Percentiles rank a stretch among this genome's conserved stretches.
Evolutionary conservation across 2,113 vertebrate genomes (phyloP).

Genomic region (Suricata suricatta): DNA sequence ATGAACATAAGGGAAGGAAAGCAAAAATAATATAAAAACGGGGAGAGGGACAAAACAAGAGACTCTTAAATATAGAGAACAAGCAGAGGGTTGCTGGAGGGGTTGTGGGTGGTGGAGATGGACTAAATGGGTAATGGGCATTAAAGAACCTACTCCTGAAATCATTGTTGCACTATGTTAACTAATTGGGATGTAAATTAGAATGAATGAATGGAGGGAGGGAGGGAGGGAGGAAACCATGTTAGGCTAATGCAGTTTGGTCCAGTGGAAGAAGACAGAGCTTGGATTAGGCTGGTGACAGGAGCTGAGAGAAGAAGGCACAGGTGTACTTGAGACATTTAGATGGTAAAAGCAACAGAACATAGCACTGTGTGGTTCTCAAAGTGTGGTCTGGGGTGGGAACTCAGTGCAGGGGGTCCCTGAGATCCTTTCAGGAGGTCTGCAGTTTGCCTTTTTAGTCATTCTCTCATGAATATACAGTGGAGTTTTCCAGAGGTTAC

Average conservation of each 20-base stretch:
- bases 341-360: not conserved
- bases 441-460: not conserved
- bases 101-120: too few species aligned
- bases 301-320: not conserved
- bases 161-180: too few species aligned
- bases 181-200: too few species aligned
- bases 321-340: not conserved
- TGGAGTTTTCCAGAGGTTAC: conserved; percentile 35
- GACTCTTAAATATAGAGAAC: too few species aligned
- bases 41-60: too few species aligned
- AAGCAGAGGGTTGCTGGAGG: too few species aligned
- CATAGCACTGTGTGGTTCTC: not conserved
- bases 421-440: not conserved
- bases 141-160: too few species aligned
- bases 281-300: not conserved
- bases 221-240: not conserved
- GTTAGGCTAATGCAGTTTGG: not conserved
- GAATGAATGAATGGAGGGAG: too few species aligned
- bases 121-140: too few species aligned
- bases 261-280: not conserved
- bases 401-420: not conserved
- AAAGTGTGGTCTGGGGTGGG: not conserved
- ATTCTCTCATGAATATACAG: not conserved
- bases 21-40: too few species aligned
- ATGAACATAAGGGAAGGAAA: too few species aligned